Percentiles rank a stretch among this genome's conserved stretches.
Conservation (phyloP, 2,797 vertebrate species). For the Halcyon smyrnensis region DNA sequence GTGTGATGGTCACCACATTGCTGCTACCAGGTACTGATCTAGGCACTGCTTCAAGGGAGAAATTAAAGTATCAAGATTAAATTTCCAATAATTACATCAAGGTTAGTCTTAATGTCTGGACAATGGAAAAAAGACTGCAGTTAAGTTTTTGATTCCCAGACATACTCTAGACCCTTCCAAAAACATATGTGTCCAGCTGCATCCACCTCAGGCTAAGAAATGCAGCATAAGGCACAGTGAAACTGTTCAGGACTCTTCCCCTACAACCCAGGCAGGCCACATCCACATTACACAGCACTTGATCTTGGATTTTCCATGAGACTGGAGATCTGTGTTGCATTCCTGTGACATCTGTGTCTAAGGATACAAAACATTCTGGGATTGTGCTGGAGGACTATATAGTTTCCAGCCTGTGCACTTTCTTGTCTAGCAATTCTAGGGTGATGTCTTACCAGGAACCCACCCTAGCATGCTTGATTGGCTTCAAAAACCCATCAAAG, state of each 20-base stretch:
- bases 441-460: not conserved
- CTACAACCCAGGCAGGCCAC: not conserved
- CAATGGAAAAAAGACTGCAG: not conserved
- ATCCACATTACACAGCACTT: not conserved
- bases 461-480: not conserved
- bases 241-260: not conserved
- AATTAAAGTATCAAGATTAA: not conserved
- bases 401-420: not conserved
- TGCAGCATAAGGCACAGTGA: not conserved
- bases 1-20: accelerated
- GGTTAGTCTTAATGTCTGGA: not conserved
- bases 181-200: not conserved
- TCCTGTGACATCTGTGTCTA: not conserved
- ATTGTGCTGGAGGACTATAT: not conserved
- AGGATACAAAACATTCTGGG: not conserved
- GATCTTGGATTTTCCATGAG: not conserved
- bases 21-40: not conserved
- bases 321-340: not conserved
- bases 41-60: not conserved
- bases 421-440: not conserved
- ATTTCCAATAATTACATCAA: not conserved
- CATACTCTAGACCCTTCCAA: not conserved
- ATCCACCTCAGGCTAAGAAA: not conserved
- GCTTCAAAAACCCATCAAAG: not conserved
- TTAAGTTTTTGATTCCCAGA: not conserved